Evolutionary conservation across 1,140 invertebrate species (phyloP), one percentile per base, ranked within the genome.

Genomic region (Cydia splendana): DNA sequence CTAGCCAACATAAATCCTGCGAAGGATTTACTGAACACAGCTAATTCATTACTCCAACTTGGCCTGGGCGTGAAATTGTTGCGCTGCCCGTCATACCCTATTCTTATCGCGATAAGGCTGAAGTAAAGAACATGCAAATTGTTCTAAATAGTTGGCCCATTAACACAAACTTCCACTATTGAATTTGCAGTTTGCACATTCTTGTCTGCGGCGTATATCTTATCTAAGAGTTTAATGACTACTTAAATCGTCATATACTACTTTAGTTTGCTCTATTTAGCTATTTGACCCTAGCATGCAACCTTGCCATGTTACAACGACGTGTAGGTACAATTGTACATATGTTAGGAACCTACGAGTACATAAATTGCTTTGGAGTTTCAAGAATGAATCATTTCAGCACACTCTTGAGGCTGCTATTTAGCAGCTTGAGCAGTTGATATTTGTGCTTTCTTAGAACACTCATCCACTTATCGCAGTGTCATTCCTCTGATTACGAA

Each of bases 91-190:
- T 62, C 57, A 62, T 62, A 62, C 18, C 20, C 57, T 57, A 24
- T 62, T 69, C 65, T 69, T 69, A 69, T 69, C 65, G 30, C 28
- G 30, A 69, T 18, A 30, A 69, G 30, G 15, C 28, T 69, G 65
- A 69, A 69, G 28, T 38, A 15, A 69, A 62, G 24, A 69, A 69
- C 65, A 69, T 69, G 65, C 65, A 69, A 69, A 69, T 69, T 69
- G 65, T 45, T 71, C 30, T 38, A 42, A 71, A 71, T 71, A 69
- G 28, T 69, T 69, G 65, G 13, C 34, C n/a, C 67, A 45, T 71
- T 71, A 38, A 42, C 67, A 20, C 30, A 18, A 38, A 71, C 15
- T 24, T 62, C 57, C 6, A 71, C n/a, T 38, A 71, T 42, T 71
- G n/a, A 45, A 71, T 71, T 71, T 71, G 38, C 67, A 38, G 38